These are phyloP conservation scores for Rotaria macrura DNA, from an alignment of 2,888 invertebrate species.

Conservation along the genomic window DNA sequence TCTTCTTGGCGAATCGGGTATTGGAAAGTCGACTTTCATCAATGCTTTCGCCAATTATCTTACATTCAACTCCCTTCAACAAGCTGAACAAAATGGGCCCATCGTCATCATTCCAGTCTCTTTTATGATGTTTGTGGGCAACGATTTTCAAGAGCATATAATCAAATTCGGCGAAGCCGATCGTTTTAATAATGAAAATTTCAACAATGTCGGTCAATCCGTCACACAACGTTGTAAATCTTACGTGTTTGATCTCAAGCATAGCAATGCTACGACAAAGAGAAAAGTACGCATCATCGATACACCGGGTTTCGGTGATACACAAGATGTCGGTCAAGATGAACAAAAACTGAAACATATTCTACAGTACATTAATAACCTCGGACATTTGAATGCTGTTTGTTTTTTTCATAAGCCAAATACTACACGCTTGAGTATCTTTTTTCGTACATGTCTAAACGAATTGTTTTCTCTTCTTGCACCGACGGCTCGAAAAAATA, in stretches of 20 bases:
- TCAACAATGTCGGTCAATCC: not conserved
- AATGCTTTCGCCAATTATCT: not conserved
- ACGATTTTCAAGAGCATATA: not conserved
- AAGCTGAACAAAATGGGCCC: not conserved
- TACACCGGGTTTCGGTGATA: no score
- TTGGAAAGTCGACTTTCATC: not conserved
- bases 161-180: not conserved
- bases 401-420: no score
- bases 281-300: no score
- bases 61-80: not conserved
- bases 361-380: not conserved
- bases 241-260: not conserved
- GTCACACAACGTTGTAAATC: not conserved
- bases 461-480: not conserved
- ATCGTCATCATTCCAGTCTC: not conserved
- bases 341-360: not conserved
- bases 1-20: not conserved
- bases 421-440: no score
- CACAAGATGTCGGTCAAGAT: not conserved
- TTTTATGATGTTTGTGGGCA: not conserved
- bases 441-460: no score
- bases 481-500: not conserved
- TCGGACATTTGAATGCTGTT: no score
- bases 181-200: not conserved
- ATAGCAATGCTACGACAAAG: not conserved